Evolutionary conservation across 2,888 invertebrate species (phyloP).

Genomic region (Danaus chrysippus): DNA sequence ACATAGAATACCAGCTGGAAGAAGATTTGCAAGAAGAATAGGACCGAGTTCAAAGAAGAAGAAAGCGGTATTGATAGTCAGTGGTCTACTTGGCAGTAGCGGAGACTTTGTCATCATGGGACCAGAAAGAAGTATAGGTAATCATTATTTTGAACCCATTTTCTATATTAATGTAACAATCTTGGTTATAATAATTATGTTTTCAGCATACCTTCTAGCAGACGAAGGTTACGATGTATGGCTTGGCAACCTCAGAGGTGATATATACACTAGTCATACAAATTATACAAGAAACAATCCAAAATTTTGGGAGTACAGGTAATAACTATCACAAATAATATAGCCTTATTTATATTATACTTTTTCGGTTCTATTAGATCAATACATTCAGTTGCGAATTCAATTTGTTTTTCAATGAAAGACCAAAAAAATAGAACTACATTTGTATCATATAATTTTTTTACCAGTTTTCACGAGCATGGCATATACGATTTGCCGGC

Average conservation of each 20-base stretch:
- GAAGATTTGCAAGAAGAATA: slow-evolving; percentile 49
- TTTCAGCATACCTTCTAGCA: slow-evolving; percentile 75
- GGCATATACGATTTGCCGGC: slow-evolving; percentile 78
- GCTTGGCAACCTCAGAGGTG: slow-evolving; percentile 77
- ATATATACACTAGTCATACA: slow-evolving; percentile 63
- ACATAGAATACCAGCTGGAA: slow-evolving; percentile 79
- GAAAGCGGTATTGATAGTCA: slow-evolving; percentile 71
- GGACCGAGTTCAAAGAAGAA: slow-evolving; percentile 50
- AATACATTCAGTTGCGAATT: no score
- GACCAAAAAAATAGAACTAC: no score
- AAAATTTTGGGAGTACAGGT: slow-evolving; percentile 80
- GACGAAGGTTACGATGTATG: slow-evolving; percentile 81
- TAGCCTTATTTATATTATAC: background rate
- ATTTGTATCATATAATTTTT: background rate
- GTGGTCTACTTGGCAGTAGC: slow-evolving; percentile 82
- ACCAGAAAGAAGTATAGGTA: slow-evolving; percentile 81
- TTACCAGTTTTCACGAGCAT: slow-evolving; percentile 78
- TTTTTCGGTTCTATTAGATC: background rate
- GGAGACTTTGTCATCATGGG: slow-evolving; percentile 85
- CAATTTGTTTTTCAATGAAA: no score
- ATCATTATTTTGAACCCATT: no score
- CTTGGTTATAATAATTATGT: background rate
- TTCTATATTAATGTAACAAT: no score
- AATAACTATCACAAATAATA: slow-evolving; percentile 17
- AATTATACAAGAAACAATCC: slow-evolving; percentile 57